Evolutionary conservation across 2,797 vertebrate genomes (phyloP).

Genomic region (Spea hammondii): DNA sequence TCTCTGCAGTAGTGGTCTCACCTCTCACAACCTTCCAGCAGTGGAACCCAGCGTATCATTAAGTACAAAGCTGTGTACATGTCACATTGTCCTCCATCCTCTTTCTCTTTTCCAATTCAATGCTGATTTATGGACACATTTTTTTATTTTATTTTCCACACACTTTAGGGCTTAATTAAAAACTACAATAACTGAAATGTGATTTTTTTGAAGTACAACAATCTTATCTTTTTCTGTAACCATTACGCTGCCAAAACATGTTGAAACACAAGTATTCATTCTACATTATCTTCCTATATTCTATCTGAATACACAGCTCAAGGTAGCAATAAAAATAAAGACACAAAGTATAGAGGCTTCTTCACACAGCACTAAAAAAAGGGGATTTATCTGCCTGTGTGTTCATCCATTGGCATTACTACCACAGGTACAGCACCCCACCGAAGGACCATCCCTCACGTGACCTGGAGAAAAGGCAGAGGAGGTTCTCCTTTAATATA

Average conservation of each 20-base stretch:
- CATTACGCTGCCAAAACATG: too few species aligned
- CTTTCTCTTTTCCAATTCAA: constrained; percentile 28
- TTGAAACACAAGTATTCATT: too few species aligned
- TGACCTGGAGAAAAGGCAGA: too few species aligned
- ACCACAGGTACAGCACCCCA: too few species aligned
- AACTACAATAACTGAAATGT: not conserved
- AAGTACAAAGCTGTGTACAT: constrained; percentile 48
- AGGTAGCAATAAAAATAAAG: not conserved
- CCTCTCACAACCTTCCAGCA: constrained; percentile 47
- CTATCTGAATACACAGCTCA: not conserved
- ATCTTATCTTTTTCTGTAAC: too few species aligned
- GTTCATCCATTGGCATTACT: too few species aligned
- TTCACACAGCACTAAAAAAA: not conserved
- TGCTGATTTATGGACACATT: constrained; percentile 23
- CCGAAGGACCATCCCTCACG: too few species aligned
- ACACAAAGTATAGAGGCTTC: not conserved
- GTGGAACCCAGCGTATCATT: constrained; percentile 47
- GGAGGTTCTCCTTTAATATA: too few species aligned
- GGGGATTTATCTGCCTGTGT: too few species aligned
- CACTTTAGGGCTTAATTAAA: not conserved
- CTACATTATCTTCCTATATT: too few species aligned
- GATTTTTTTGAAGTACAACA: not conserved
- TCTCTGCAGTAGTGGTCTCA: constrained; percentile 45
- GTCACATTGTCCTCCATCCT: constrained; percentile 34
- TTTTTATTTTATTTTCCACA: constrained; percentile 18